Base-by-base conservation (phyloP, 2,797 vertebrate species). In the Spinus pinus region DNA sequence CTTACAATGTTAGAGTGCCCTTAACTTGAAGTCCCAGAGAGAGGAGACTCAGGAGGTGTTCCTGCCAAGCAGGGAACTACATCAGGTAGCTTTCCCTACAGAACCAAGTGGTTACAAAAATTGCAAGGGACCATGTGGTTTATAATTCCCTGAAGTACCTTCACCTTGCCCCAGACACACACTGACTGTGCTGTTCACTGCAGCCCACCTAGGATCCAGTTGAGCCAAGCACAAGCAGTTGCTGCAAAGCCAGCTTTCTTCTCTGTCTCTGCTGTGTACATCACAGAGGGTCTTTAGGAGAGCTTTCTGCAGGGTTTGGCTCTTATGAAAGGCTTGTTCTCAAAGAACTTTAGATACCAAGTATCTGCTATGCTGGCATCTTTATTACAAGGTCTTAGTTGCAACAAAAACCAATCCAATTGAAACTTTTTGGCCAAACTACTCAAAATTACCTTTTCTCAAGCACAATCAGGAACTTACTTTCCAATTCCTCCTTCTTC, bases 401-500 rank as follows among this genome's bases (percentile, higher is more conserved):
- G 17, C 30, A 56, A 12, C 14, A 39, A 73, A 91, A 87, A 54
- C 14, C 1, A 61, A 60, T n/a, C 51, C 49, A 30, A 42, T 7
- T 53, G n/a, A 70, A 94, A 61, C 9, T 21, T 64, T 50, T 49
- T 27, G 23, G 30, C 46, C 35, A 71, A 64, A 54, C 33, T 54
- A 67, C 27, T 61, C 20, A 37, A 78, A 88, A 44, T 22, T 80
- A 65, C 22, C 23, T 46, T 60, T 69, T 41, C 0, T 3, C 35
- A 73, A 86, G 21, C 33, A 35, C 30, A 39, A 41, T 25, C 56
- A 64, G 51, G n/a, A 66, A 97, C 98, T 98, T 98, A 99, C 99
- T 99, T 99, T 96, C 96, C 97, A 94, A 98, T 79, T 78, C 98
- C 98, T 24, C 98, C 99, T 95, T 98, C 98, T 82, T 97, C 97